phyloP scores from a whole-genome alignment of 2,888 invertebrate genomes.

The Timandra comae region DNA sequence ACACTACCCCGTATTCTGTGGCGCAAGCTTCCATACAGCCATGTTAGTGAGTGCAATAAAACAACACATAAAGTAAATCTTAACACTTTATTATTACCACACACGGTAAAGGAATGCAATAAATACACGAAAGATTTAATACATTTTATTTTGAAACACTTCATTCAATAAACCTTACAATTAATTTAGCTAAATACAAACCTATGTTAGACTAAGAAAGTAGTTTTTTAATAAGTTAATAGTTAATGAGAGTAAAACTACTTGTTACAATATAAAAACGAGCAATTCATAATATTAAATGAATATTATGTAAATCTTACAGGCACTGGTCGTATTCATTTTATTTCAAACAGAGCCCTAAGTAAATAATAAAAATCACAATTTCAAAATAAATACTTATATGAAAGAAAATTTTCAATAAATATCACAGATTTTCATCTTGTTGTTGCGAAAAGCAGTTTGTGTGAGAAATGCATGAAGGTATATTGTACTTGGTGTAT shows the following conservation, averaged over 20 bases:
- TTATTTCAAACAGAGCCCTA: constrained; percentile 7
- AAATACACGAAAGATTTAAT: constrained; percentile 36
- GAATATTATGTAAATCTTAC: constrained; percentile 70
- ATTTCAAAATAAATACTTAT: constrained; percentile 23
- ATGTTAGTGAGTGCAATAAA: constrained; percentile 52
- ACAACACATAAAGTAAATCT: constrained; percentile 50
- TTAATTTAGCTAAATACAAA: constrained; percentile 37
- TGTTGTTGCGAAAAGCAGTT: constrained; percentile 22
- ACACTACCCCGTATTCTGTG: constrained; percentile 12
- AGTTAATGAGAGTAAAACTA: constrained; percentile 1
- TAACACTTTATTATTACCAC: constrained; percentile 52
- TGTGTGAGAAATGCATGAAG: constrained; percentile 21
- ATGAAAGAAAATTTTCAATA: constrained; percentile 37
- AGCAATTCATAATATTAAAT: constrained; percentile 31
- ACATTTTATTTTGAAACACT: constrained; percentile 42
- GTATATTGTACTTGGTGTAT: constrained; percentile 38
- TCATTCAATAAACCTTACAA: constrained; percentile 22
- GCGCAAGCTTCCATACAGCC: constrained; percentile 37
- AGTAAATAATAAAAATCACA: constrained; percentile 14
- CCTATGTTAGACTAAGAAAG: constrained; percentile 30
- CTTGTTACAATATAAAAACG: background rate
- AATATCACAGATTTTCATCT: constrained; percentile 64
- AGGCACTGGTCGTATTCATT: constrained; percentile 65
- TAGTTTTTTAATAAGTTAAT: constrained; percentile 8
- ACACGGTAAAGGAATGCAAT: constrained; percentile 30